A percentile compares a stretch with the other conserved stretches of the same genome.
These are phyloP conservation scores for Eurytoma californica DNA, from an alignment of 2,888 invertebrate genomes.

Conservation along the genomic window DNA sequence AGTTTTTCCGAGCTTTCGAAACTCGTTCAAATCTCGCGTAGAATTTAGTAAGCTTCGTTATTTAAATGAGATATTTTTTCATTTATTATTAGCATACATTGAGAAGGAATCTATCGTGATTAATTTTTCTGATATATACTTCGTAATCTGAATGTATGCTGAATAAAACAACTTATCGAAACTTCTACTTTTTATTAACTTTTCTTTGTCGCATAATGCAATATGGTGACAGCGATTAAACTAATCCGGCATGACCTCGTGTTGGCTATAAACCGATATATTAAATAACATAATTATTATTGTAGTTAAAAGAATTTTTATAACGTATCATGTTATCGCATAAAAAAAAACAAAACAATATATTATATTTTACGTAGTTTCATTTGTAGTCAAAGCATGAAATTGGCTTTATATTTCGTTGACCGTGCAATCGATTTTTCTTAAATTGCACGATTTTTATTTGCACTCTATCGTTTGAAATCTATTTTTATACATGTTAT, in stretches of 20 bases:
- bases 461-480: constrained; percentile 25
- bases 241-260: constrained; percentile 35
- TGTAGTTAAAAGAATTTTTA: constrained; percentile 20
- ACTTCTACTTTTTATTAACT: constrained; percentile 18
- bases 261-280: constrained; percentile 15
- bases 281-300: constrained; percentile 14
- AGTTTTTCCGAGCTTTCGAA: constrained; percentile 60
- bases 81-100: constrained; percentile 40
- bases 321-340: neutral
- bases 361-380: constrained; percentile 3
- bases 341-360: constrained; percentile 26
- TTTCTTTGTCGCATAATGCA: constrained; percentile 32
- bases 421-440: constrained; percentile 31
- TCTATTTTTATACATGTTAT: constrained; percentile 19
- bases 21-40: neutral
- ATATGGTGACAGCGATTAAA: constrained; percentile 47
- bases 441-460: constrained; percentile 44
- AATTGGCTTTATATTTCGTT: constrained; percentile 26
- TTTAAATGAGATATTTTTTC: constrained; percentile 28
- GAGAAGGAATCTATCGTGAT: neutral
- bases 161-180: neutral
- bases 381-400: constrained; percentile 35
- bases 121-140: neutral
- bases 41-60: constrained; percentile 27
- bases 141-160: constrained; percentile 22